Evolutionary conservation across 2,797 vertebrate genomes (phyloP).

Genomic region (Gymnothorax javanicus): DNA sequence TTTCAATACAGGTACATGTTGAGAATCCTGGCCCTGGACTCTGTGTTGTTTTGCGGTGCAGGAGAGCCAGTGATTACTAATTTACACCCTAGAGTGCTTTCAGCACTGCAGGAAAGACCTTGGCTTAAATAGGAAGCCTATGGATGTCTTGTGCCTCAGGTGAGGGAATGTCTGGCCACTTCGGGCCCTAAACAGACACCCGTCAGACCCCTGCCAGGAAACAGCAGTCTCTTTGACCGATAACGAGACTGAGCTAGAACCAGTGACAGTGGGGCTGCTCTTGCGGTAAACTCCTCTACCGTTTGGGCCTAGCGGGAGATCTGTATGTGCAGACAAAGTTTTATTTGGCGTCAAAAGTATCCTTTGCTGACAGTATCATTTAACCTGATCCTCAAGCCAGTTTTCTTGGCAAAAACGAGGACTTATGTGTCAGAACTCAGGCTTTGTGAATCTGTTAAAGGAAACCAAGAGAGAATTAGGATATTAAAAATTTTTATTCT

Average conservation of each 20-base stretch:
- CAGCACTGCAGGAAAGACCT: background rate
- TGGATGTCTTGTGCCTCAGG: background rate
- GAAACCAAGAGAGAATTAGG: background rate
- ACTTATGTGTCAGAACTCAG: background rate
- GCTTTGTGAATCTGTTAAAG: background rate
- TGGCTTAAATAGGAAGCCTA: background rate
- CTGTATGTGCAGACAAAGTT: background rate
- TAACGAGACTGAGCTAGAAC: background rate
- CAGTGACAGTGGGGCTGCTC: background rate
- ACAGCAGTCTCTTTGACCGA: background rate
- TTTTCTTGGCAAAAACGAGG: constrained; percentile 15
- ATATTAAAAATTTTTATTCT: background rate
- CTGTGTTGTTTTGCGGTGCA: background rate
- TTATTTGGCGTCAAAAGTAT: constrained; percentile 21
- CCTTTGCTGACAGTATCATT: constrained; percentile 11
- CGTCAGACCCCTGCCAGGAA: background rate
- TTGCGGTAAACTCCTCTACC: background rate
- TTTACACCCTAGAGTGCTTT: background rate
- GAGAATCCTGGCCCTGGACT: no score
- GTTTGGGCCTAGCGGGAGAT: background rate
- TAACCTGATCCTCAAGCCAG: constrained; percentile 21
- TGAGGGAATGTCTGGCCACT: background rate
- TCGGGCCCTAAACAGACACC: background rate
- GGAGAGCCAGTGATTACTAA: background rate
- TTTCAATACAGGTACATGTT: no score